Base-by-base conservation (phyloP, 2,113 vertebrate genomes). In the Microcebus lehilahytsara region DNA sequence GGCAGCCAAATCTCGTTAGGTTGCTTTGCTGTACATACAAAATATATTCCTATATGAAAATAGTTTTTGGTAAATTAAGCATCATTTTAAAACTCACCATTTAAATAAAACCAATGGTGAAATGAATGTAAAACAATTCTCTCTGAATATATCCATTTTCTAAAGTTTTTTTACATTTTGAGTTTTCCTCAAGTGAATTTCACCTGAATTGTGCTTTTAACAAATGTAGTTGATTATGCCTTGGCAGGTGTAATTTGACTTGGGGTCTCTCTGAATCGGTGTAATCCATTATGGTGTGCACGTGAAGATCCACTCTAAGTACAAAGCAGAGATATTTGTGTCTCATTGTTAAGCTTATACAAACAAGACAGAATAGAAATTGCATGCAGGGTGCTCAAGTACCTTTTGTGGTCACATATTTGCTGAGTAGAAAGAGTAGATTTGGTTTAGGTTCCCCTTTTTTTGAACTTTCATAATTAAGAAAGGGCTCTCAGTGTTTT, bases 401-500 rank as follows among this genome's bases (percentile, higher is more conserved):
- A 69, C 22, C 62, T 88, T 75, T 78, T 53, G 14, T 72, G 75
- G 87, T 49, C 51, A 77, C 53, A 27, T 49, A 89, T 66, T 87
- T 90, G 75, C 89, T 95, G 69, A 95, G 34, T 80, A 81, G 79
- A 77, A 93, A 94, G 84, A 89, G 34, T 56, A 2, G n/a, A 80
- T 80, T 96, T 89, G 9, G 25, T 89, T 83, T 69, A 92, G 93
- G 81, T 92, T 72, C 62, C 51, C 25, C 69, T 81, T 72, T 86
- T 89, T 81, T 67, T 75, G 40, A 96, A 79, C 81, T 96, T 97
- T 86, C 66, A 75, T 93, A 95, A 96, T 96, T 85, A 86, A 96
- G 92, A 96, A 97, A 97, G 71, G 4, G 5, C 49, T 83, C 88
- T 96, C 40, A 56, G 89, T 79, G 19, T 85, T 93, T 96, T 88